Conservation (phyloP, 2,113 vertebrate species). For the Ptilonorhynchus violaceus region DNA sequence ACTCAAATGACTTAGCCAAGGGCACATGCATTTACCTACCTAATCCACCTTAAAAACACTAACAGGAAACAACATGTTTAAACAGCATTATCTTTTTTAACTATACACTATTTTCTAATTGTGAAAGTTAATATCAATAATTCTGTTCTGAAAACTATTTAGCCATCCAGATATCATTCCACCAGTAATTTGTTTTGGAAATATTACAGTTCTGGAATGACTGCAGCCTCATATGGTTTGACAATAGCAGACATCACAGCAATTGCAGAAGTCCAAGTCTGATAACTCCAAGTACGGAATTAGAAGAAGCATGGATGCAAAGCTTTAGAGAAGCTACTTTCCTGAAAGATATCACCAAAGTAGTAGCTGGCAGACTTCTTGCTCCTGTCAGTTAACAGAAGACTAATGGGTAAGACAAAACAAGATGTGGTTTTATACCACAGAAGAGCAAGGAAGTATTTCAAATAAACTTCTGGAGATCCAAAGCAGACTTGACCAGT, state of each 20-base stretch:
- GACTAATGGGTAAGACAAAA: neutral
- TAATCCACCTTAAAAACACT: neutral
- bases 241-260: neutral
- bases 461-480: neutral
- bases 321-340: neutral
- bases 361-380: neutral
- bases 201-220: neutral
- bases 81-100: neutral
- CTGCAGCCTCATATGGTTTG: neutral
- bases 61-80: neutral
- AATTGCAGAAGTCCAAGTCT: neutral
- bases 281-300: neutral
- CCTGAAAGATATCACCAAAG: neutral
- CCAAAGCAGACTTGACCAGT: neutral
- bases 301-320: neutral
- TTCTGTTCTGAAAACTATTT: neutral
- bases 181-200: neutral
- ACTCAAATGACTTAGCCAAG: neutral
- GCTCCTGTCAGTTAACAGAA: neutral
- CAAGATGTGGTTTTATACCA: neutral
- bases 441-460: neutral
- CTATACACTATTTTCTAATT: neutral
- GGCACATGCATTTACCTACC: neutral
- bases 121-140: neutral
- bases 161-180: neutral